phyloP scores from a whole-genome alignment of 2,113 vertebrate genomes.

The Grantiella picta region DNA sequence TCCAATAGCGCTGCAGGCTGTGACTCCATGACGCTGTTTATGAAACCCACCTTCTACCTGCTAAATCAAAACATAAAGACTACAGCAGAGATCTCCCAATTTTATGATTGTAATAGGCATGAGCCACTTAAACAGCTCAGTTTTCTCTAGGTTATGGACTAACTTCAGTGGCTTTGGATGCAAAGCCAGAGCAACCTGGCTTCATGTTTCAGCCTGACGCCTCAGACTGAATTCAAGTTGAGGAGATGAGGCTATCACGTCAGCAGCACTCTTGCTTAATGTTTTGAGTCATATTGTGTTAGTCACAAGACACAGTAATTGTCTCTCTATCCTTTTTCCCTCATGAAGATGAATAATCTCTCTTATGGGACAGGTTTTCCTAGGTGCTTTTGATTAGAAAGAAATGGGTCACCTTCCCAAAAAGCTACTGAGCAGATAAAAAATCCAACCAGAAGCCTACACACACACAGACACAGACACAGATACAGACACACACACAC shows the following conservation, averaged over 20 bases:
- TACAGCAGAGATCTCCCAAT: not conserved
- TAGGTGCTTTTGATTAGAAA: conserved; percentile 28
- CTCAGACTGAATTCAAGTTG: not conserved
- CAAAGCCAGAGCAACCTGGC: not conserved
- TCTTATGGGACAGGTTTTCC: not conserved
- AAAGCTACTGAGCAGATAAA: not conserved
- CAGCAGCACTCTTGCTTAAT: conserved; percentile 43
- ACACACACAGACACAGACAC: too few relatives aligned
- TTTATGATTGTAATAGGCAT: not conserved
- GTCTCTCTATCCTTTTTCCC: conserved; percentile 23
- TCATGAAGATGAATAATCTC: not conserved
- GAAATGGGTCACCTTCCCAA: not conserved
- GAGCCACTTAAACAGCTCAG: not conserved
- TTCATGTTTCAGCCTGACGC: not conserved
- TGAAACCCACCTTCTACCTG: not conserved
- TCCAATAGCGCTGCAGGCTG: not conserved
- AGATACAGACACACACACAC: too few relatives aligned
- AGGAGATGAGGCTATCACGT: not conserved
- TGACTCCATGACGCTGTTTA: not conserved
- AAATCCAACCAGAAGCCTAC: not conserved
- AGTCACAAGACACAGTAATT: conserved; percentile 29
- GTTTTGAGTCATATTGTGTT: conserved; percentile 39
- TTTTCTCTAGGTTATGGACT: not conserved
- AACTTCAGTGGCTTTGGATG: not conserved
- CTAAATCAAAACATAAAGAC: not conserved